Conservation (phyloP, 2,113 vertebrate genomes). For the Puntigrus tetrazona region DNA sequence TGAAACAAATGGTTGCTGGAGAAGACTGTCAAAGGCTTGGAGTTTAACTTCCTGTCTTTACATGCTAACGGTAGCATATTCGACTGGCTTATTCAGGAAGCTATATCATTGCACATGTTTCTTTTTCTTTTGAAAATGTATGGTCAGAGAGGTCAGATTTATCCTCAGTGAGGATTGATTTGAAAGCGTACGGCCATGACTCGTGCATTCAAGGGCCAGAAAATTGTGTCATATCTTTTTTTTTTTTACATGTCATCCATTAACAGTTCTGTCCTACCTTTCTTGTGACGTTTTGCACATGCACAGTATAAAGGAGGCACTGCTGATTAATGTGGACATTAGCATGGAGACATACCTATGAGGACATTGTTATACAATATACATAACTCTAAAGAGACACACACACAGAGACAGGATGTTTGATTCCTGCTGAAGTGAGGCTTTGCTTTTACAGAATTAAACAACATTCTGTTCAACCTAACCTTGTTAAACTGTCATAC, state of each 20-base stretch:
- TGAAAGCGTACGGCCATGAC: background rate
- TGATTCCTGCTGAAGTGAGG: background rate
- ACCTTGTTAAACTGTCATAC: background rate
- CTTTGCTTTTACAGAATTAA: background rate
- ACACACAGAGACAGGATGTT: background rate
- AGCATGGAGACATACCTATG: background rate
- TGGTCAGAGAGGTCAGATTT: conserved; percentile 38
- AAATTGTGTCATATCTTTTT: background rate
- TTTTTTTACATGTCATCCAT: background rate
- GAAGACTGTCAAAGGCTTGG: background rate
- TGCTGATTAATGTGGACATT: conserved; percentile 7
- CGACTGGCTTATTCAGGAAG: conserved; percentile 48
- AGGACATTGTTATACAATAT: conserved; percentile 29
- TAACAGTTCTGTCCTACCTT: background rate
- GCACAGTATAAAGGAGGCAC: background rate
- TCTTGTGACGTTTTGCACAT: background rate
- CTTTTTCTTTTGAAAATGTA: conserved; percentile 44
- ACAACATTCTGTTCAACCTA: background rate
- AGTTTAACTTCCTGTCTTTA: conserved; percentile 2
- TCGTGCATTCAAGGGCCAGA: background rate
- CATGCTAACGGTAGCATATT: conserved; percentile 52
- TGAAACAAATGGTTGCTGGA: background rate
- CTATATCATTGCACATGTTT: conserved; percentile 24
- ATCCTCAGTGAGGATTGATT: conserved; percentile 55
- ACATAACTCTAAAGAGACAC: background rate